These are phyloP conservation scores for Typhlichthys subterraneus DNA, from an alignment of 2,797 vertebrate species.

Conservation along the genomic window DNA sequence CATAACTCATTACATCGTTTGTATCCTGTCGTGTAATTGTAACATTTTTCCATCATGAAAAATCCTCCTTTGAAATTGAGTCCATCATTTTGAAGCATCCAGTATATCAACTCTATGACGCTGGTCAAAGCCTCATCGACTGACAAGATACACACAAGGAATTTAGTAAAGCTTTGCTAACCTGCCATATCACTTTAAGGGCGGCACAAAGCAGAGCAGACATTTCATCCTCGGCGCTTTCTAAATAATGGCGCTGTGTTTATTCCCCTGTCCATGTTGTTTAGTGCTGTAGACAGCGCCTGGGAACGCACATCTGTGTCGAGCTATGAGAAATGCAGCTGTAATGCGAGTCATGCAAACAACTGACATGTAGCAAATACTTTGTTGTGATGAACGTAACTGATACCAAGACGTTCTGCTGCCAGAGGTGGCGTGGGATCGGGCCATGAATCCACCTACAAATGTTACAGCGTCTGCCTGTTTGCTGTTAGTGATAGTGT, in stretches of 20 bases:
- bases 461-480: slow-evolving; percentile 13
- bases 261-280: slow-evolving; percentile 40
- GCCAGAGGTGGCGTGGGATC: slow-evolving; percentile 18
- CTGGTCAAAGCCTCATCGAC: neutral
- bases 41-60: too few relatives aligned
- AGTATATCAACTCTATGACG: too few relatives aligned
- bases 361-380: slow-evolving; percentile 36
- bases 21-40: too few relatives aligned
- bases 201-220: slow-evolving; percentile 36
- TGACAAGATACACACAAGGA: too few relatives aligned
- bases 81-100: too few relatives aligned
- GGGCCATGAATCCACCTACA: too few relatives aligned
- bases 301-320: slow-evolving; percentile 62
- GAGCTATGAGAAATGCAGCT: slow-evolving; percentile 44
- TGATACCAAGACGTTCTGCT: slow-evolving; percentile 25
- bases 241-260: slow-evolving; percentile 57
- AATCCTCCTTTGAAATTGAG: too few relatives aligned
- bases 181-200: slow-evolving; percentile 23
- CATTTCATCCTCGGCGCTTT: slow-evolving; percentile 15
- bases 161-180: slow-evolving; percentile 9
- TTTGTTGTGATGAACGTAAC: slow-evolving; percentile 37
- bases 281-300: slow-evolving; percentile 50
- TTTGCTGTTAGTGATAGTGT: slow-evolving; percentile 30
- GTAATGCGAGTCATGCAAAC: slow-evolving; percentile 15
- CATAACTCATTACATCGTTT: too few relatives aligned